Conservation (phyloP, 1,140 invertebrate genomes). For the Camponotus floridanus region DNA sequence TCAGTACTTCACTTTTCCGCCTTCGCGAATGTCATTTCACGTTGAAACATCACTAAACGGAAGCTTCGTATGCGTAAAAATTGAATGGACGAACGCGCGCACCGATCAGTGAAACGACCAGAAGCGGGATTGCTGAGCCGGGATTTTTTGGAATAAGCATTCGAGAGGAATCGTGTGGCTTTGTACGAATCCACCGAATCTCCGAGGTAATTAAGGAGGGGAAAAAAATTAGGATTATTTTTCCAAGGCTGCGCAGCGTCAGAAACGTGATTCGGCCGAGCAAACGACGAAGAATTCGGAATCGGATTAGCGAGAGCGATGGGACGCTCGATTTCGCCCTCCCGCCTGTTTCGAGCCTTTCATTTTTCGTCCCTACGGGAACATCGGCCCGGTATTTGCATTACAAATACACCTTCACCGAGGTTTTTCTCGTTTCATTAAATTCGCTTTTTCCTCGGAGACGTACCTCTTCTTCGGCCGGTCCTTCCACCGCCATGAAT, state of each 20-base stretch:
- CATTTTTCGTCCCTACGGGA: conserved; percentile 73
- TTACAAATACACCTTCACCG: conserved; percentile 77
- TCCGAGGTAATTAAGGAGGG: conserved; percentile 75
- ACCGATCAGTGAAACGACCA: not conserved
- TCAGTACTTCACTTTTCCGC: conserved; percentile 41
- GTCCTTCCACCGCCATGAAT: conserved; percentile 52
- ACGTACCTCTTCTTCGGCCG: conserved; percentile 39
- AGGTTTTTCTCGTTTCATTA: conserved; percentile 78
- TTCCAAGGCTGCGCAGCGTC: conserved; percentile 56
- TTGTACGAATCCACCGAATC: conserved; percentile 57
- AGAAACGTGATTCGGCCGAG: conserved; percentile 70
- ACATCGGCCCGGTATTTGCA: conserved; percentile 74
- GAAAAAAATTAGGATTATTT: conserved; percentile 74
- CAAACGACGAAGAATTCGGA: conserved; percentile 75
- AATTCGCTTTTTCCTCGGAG: conserved; percentile 67
- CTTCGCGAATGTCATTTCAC: not conserved
- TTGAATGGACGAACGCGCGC: too few species aligned
- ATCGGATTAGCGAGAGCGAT: conserved; percentile 75
- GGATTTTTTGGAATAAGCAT: conserved; percentile 57
- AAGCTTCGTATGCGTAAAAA: not conserved
- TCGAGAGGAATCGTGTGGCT: conserved; percentile 40
- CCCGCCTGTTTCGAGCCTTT: conserved; percentile 72
- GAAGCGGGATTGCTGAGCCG: not conserved
- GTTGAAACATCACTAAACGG: not conserved
- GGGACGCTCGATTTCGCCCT: conserved; percentile 70